These are phyloP conservation scores for Acyrthosiphon pisum DNA, from an alignment of 1,140 invertebrate species.

Conservation along the genomic window DNA sequence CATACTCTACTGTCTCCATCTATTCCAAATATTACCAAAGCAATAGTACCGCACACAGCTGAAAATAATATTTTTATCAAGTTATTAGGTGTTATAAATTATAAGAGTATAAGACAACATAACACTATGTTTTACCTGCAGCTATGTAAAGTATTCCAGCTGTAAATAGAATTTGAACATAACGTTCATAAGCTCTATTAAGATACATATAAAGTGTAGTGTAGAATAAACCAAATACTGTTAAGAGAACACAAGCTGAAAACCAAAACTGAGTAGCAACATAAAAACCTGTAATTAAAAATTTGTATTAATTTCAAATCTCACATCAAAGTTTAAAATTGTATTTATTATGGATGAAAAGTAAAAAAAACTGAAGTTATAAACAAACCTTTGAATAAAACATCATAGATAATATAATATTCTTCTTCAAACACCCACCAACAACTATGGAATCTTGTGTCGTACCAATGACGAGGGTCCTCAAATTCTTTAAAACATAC, in stretches of 20 bases:
- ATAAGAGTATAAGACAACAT: not conserved
- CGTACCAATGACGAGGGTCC: conserved; percentile 81
- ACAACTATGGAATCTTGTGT: conserved; percentile 79
- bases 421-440: conserved; percentile 95
- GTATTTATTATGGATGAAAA: not conserved
- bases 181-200: conserved; percentile 40
- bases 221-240: conserved; percentile 48
- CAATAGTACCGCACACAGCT: conserved; percentile 77
- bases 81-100: not conserved
- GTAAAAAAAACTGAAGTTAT: not conserved
- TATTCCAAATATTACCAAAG: conserved; percentile 82
- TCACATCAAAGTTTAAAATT: not conserved
- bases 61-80: conserved; percentile 59
- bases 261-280: conserved; percentile 52
- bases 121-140: conserved; percentile 5
- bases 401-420: conserved; percentile 58
- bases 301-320: not conserved
- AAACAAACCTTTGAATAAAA: conserved; percentile 57
- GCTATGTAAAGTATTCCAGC: conserved; percentile 32
- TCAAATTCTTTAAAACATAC: conserved; percentile 87
- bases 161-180: conserved; percentile 43
- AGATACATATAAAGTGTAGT: conserved; percentile 54
- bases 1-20: conserved; percentile 89
- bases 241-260: conserved; percentile 32
- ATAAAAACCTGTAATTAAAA: conserved; percentile 25